Evolutionary conservation across 2,113 vertebrate genomes (phyloP).

Genomic region (Gorsachius goisagi): DNA sequence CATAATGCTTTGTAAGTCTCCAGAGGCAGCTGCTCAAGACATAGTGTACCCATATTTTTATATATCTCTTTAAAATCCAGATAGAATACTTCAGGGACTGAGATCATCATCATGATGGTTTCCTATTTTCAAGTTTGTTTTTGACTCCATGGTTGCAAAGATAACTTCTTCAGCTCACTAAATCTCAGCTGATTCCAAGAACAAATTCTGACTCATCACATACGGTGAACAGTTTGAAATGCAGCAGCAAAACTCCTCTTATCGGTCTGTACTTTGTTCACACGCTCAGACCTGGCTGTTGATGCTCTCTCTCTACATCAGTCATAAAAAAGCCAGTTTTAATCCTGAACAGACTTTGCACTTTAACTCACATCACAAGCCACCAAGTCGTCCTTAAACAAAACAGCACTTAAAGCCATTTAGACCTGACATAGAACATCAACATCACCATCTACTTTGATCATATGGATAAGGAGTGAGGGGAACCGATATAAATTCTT

Average conservation of each 20-base stretch:
- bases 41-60: not conserved
- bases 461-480: not conserved
- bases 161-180: not conserved
- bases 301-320: not conserved
- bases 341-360: not conserved
- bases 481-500: not conserved
- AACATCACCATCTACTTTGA: not conserved
- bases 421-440: not conserved
- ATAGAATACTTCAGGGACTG: not conserved
- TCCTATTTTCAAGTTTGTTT: not conserved
- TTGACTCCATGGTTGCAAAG: not conserved
- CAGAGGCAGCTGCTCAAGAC: not conserved
- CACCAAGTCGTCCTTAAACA: not conserved
- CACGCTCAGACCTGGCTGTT: not conserved
- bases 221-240: not conserved
- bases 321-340: not conserved
- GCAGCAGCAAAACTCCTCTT: not conserved
- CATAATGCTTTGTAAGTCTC: not conserved
- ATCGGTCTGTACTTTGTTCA: not conserved
- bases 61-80: not conserved
- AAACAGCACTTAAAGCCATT: not conserved
- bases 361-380: not conserved
- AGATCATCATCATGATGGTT: not conserved
- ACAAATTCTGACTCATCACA: not conserved
- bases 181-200: not conserved